Evolutionary conservation across 2,888 invertebrate genomes (phyloP).

Genomic region (Lymantria monacha): DNA sequence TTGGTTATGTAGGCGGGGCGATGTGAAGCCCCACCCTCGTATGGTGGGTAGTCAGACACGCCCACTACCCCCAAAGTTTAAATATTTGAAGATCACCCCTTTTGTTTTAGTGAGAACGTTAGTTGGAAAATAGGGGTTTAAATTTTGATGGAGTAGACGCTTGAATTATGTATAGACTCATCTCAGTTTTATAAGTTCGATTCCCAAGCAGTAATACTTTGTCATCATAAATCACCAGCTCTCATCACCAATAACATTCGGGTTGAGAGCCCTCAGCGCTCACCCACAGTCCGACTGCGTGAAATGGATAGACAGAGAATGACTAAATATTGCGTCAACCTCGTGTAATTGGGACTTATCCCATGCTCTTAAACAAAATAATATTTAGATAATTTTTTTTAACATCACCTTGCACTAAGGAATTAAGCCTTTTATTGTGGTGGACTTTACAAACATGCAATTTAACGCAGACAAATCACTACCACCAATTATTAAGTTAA

Average conservation of each 20-base stretch:
- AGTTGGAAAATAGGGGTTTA: background rate
- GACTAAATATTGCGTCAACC: too few species aligned
- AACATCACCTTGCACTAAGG: too few species aligned
- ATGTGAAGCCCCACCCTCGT: background rate
- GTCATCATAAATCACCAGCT: too few species aligned
- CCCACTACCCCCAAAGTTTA: background rate
- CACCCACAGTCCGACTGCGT: too few species aligned
- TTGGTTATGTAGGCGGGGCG: background rate
- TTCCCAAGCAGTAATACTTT: background rate
- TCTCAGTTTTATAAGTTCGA: background rate
- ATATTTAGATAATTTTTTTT: too few species aligned
- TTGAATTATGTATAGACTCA: background rate
- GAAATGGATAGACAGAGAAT: too few species aligned
- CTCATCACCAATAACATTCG: too few species aligned
- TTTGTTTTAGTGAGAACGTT: background rate
- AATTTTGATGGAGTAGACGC: background rate
- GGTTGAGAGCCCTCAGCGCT: background rate
- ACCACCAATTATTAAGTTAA: too few species aligned
- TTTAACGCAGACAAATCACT: too few species aligned
- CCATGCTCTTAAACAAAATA: too few species aligned
- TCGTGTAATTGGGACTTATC: background rate
- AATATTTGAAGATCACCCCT: background rate
- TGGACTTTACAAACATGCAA: too few species aligned
- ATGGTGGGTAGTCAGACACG: background rate
- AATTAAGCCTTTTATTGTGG: too few species aligned